Evolutionary conservation across 2,797 vertebrate genomes (phyloP).

Genomic region (Enteromius treurensis): DNA sequence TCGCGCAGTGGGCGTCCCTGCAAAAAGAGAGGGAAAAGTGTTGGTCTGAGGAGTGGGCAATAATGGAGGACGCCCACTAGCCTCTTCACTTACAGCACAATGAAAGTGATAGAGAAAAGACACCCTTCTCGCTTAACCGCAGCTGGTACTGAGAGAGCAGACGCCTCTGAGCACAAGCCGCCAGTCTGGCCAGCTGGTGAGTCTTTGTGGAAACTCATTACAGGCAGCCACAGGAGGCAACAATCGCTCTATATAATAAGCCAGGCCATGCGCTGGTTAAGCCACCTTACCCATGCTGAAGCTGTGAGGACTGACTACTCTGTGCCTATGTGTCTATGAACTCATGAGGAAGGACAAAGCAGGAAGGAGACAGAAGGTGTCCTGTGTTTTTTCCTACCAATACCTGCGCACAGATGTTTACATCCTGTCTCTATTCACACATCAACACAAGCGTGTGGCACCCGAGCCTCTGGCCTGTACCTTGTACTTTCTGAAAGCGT

Average conservation of each 20-base stretch:
- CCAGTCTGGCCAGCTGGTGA: conserved; percentile 69
- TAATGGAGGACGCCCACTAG: conserved; percentile 12
- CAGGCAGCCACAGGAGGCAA: conserved; percentile 63
- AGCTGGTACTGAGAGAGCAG: conserved; percentile 67
- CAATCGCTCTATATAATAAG: conserved; percentile 77
- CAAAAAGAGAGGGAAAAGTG: conserved; percentile 39
- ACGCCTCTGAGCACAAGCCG: conserved; percentile 70
- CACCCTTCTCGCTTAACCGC: conserved; percentile 62
- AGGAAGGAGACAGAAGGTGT: conserved; percentile 45
- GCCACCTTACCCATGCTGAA: conserved; percentile 80
- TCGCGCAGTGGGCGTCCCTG: conserved; percentile 95
- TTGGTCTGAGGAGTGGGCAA: background rate
- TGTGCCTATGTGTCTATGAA: conserved; percentile 57
- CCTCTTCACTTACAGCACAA: conserved; percentile 10
- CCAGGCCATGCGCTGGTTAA: conserved; percentile 83
- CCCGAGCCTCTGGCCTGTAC: conserved; percentile 74
- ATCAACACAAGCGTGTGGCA: conserved; percentile 30
- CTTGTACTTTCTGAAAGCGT: conserved; percentile 99
- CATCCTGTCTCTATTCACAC: conserved; percentile 44
- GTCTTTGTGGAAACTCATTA: conserved; percentile 70
- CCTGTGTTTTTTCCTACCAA: conserved; percentile 4
- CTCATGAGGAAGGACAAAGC: conserved; percentile 48
- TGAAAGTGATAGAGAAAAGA: conserved; percentile 30
- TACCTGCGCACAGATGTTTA: conserved; percentile 27
- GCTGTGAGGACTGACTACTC: conserved; percentile 70